Conservation (phyloP, 2,888 invertebrate genomes). For the Andrena minutula region DNA sequence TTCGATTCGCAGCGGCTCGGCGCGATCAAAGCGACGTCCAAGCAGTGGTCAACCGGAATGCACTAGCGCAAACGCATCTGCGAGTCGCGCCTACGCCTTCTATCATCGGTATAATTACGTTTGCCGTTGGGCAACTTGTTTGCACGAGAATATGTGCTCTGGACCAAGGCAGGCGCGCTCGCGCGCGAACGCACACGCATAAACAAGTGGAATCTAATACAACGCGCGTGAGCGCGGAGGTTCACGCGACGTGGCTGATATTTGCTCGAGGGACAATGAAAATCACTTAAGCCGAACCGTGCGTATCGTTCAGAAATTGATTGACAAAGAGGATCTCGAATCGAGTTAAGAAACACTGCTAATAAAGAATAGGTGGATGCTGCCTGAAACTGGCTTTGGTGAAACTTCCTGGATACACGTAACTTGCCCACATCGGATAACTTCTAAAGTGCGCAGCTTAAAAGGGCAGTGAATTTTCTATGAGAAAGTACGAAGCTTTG, state of each 20-base stretch:
- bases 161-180: too few species aligned
- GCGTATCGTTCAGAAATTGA: constrained; percentile 6
- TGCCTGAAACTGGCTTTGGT: too few species aligned
- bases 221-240: constrained; percentile 14
- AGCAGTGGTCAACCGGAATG: constrained; percentile 11
- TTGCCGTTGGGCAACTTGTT: constrained; percentile 63
- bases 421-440: too few species aligned
- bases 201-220: constrained; percentile 15
- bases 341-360: neutral
- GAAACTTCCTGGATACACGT: too few species aligned
- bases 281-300: constrained; percentile 22
- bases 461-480: too few species aligned
- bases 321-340: neutral
- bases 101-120: constrained; percentile 71
- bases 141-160: constrained; percentile 22
- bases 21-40: neutral
- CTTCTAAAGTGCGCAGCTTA: too few species aligned
- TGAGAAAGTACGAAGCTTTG: too few species aligned
- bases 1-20: constrained; percentile 13
- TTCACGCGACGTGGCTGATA: constrained; percentile 37
- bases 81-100: constrained; percentile 46
- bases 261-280: constrained; percentile 40
- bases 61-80: constrained; percentile 14
- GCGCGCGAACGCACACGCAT: neutral
- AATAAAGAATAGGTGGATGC: too few species aligned